Conservation (phyloP, 1,140 invertebrate genomes). For the silkworm (Bombyx mori) region ASM3026992v2 NC_085120.1:5453501-5454000, state of each 20-base stretch:
- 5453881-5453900: constrained; percentile 33
- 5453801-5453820: constrained; percentile 49
- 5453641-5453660: constrained; percentile 37
- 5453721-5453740: constrained; percentile 38
- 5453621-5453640: constrained; percentile 73
- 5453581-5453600: constrained; percentile 68
- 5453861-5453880: constrained; percentile 31
- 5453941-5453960: constrained; percentile 35
- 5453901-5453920: constrained; percentile 47
- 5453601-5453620: constrained; percentile 73
- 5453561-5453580: constrained; percentile 59
- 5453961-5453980: constrained; percentile 38
- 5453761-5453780: constrained; percentile 53
- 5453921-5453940: constrained; percentile 26
- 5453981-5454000: constrained; percentile 42
- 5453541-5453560: constrained; percentile 48
- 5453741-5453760: constrained; percentile 60
- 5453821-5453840: constrained; percentile 41
- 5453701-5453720: constrained; percentile 34
- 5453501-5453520: constrained; percentile 14
- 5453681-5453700: constrained; percentile 69
- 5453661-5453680: constrained; percentile 67
- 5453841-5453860: constrained; percentile 45
- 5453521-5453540: constrained; percentile 43
- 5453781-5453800: constrained; percentile 38